Conservation (phyloP, 2,888 invertebrate species). For the Scotopteryx bipunctaria region DNA sequence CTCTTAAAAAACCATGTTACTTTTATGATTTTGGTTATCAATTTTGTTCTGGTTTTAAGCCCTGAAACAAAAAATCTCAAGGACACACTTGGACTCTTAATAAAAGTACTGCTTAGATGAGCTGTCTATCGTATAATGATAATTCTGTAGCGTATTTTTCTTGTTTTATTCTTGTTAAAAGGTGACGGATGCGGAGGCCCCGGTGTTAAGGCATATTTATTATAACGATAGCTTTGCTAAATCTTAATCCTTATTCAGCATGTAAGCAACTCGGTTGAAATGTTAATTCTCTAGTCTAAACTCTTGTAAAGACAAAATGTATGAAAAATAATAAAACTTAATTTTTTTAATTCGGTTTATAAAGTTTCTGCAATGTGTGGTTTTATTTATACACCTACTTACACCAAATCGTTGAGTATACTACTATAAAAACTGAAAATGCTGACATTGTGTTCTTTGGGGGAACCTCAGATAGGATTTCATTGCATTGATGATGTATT, state of each 20-base stretch:
- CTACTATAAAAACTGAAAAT: too few relatives aligned
- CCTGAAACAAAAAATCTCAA: neutral
- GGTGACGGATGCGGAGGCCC: slow-evolving; percentile 47
- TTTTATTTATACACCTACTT: slow-evolving; percentile 58
- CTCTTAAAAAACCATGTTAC: too few relatives aligned
- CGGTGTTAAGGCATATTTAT: slow-evolving; percentile 46
- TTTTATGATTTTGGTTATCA: too few relatives aligned
- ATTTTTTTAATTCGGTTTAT: slow-evolving; percentile 79
- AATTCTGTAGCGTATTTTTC: slow-evolving; percentile 54
- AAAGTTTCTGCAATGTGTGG: slow-evolving; percentile 74
- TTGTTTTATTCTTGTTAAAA: slow-evolving; percentile 40
- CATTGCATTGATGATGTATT: too few relatives aligned
- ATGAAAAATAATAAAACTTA: slow-evolving; percentile 72
- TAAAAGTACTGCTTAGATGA: slow-evolving; percentile 2
- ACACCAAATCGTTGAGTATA: too few relatives aligned
- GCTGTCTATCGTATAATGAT: slow-evolving; percentile 54
- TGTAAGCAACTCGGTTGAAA: slow-evolving; percentile 70
- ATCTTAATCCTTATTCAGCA: slow-evolving; percentile 57
- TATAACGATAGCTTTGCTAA: slow-evolving; percentile 64
- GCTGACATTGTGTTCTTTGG: too few relatives aligned
- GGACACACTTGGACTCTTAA: neutral
- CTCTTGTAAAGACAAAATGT: slow-evolving; percentile 81
- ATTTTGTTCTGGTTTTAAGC: neutral
- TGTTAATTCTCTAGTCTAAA: slow-evolving; percentile 81
- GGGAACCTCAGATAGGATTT: too few relatives aligned